phyloP scores from a whole-genome alignment of 2,888 invertebrate genomes.

The Mycalesis mineus region DNA sequence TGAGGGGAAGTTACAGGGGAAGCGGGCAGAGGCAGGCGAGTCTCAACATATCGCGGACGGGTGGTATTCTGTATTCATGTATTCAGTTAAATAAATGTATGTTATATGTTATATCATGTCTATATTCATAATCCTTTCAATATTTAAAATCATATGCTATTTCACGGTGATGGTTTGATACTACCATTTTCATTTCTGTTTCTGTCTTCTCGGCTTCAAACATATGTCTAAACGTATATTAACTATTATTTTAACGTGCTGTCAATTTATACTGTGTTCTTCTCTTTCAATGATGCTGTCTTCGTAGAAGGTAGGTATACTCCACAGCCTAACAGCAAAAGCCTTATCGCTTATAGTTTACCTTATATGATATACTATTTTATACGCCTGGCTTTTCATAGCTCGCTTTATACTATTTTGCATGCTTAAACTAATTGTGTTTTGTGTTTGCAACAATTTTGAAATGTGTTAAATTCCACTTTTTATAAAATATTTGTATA shows the following conservation, averaged over 20 bases:
- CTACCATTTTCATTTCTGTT: slow-evolving; percentile 39
- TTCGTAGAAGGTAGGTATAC: slow-evolving; percentile 64
- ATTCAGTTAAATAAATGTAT: too few relatives aligned
- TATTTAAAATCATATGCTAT: slow-evolving; percentile 35
- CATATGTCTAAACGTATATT: slow-evolving; percentile 28
- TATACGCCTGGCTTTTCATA: slow-evolving; percentile 38
- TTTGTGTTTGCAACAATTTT: slow-evolving; percentile 3
- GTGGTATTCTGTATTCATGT: too few relatives aligned
- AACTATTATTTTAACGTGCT: slow-evolving; percentile 33
- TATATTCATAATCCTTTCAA: not conserved
- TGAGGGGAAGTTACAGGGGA: too few relatives aligned
- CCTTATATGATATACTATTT: slow-evolving; percentile 32
- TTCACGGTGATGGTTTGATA: slow-evolving; percentile 76
- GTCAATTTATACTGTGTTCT: slow-evolving; percentile 34
- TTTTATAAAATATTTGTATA: not conserved
- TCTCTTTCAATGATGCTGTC: slow-evolving; percentile 45
- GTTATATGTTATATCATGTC: too few relatives aligned
- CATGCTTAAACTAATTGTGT: slow-evolving; percentile 2
- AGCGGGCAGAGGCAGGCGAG: too few relatives aligned
- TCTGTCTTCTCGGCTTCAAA: slow-evolving; percentile 41
- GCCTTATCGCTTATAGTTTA: slow-evolving; percentile 37
- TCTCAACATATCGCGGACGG: too few relatives aligned
- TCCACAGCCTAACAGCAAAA: slow-evolving; percentile 30
- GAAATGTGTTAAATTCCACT: slow-evolving; percentile 5
- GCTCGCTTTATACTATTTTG: slow-evolving; percentile 22